These are phyloP conservation scores for Parthenolecanium corni DNA, from an alignment of 2,888 invertebrate species.

Conservation along the genomic window DNA sequence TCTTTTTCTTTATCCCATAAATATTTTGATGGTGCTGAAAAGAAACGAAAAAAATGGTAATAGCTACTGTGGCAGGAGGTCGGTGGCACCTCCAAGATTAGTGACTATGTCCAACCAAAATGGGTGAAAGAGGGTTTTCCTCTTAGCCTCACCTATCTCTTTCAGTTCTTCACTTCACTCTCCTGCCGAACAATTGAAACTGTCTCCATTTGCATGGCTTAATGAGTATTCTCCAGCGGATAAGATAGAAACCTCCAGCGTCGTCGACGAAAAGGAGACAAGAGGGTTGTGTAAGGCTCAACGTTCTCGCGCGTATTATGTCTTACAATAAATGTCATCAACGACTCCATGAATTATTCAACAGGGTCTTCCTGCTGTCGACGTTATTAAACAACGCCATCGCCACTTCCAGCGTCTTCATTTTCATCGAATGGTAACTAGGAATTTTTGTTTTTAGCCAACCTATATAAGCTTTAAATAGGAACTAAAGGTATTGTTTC, in stretches of 20 bases:
- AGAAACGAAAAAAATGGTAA: no score
- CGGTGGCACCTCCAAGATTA: no score
- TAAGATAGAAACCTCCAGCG: not conserved
- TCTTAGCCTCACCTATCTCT: no score
- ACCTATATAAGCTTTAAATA: no score
- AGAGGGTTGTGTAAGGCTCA: not conserved
- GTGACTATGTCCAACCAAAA: no score
- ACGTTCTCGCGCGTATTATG: slow-evolving; percentile 7
- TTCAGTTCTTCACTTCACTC: no score
- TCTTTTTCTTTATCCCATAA: no score
- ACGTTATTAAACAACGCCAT: slow-evolving; percentile 5
- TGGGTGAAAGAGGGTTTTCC: no score
- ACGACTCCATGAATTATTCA: slow-evolving; percentile 17
- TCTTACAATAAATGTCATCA: slow-evolving; percentile 17
- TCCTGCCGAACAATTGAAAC: not conserved
- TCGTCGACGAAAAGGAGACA: not conserved
- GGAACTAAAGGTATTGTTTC: no score
- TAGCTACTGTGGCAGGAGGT: no score
- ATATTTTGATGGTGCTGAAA: no score
- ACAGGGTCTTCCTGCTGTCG: slow-evolving; percentile 14
- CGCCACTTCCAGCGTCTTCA: not conserved
- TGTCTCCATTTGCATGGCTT: not conserved
- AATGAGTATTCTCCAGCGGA: not conserved
- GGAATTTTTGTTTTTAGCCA: no score
- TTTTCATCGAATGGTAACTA: not conserved